Conservation (phyloP, 2,888 invertebrate species). For the Cacoxenus indagator region DNA sequence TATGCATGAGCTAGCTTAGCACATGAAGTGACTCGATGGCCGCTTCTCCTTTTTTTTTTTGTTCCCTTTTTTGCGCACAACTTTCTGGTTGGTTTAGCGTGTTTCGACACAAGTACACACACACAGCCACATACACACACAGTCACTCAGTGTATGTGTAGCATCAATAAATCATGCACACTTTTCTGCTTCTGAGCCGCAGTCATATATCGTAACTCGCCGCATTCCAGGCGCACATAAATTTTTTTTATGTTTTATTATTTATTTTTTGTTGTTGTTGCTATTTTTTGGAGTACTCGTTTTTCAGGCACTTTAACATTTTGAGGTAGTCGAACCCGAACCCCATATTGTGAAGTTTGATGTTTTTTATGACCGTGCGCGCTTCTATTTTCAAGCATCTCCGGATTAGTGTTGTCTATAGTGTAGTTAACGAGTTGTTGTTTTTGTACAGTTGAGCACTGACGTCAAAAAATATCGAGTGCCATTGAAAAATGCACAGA, state of each 20-base stretch:
- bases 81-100: not conserved
- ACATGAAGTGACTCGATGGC: slow-evolving; percentile 2
- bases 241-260: not conserved
- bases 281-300: not conserved
- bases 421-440: not conserved
- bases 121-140: not conserved
- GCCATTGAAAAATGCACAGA: no score
- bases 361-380: not conserved
- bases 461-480: no score
- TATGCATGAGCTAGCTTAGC: slow-evolving; percentile 5
- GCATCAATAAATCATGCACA: slow-evolving; percentile 61
- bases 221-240: not conserved
- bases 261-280: not conserved
- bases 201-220: slow-evolving; percentile 60
- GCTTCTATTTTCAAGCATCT: not conserved
- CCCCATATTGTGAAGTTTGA: not conserved
- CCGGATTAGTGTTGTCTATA: not conserved
- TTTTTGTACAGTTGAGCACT: not conserved
- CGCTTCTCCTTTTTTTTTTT: not conserved
- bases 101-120: not conserved
- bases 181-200: slow-evolving; percentile 58
- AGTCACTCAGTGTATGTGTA: slow-evolving; percentile 27
- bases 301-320: not conserved
- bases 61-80: not conserved
- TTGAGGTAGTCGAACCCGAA: not conserved